A percentile compares a stretch with the other conserved stretches of the same genome.
phyloP scores from a whole-genome alignment of 2,113 vertebrate species.

The Callipepla californica region DNA sequence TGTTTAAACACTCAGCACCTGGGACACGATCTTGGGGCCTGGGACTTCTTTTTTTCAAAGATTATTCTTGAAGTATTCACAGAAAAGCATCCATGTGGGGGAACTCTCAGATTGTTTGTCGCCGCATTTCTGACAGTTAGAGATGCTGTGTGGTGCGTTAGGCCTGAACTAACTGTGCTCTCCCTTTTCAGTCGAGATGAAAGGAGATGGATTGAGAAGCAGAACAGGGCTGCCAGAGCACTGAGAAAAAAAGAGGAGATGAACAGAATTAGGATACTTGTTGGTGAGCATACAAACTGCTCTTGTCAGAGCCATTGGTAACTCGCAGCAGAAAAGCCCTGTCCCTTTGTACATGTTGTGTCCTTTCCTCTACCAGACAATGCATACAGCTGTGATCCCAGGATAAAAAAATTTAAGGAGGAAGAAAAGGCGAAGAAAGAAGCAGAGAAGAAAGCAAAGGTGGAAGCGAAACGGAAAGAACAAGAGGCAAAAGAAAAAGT shows the following conservation, averaged over 20 bases:
- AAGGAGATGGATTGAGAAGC: conserved; percentile 98
- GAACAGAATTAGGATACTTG: conserved; percentile 94
- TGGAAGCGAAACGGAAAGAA: conserved; percentile 93
- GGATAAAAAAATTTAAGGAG: conserved; percentile 98
- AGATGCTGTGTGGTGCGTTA: background rate
- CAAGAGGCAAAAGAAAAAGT: conserved; percentile 96
- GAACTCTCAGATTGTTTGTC: background rate
- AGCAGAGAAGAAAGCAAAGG: conserved; percentile 97
- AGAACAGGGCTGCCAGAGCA: conserved; percentile 93
- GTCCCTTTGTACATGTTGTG: background rate
- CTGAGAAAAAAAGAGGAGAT: conserved; percentile 98
- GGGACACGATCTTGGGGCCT: background rate
- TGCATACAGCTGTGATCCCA: conserved; percentile 94
- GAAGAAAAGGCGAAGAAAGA: conserved; percentile 98
- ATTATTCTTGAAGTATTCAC: background rate
- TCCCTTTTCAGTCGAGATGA: conserved; percentile 90
- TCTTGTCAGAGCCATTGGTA: background rate
- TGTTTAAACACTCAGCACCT: background rate
- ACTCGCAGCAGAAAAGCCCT: background rate
- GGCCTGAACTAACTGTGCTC: background rate
- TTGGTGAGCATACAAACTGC: conserved; percentile 75
- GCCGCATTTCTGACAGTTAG: background rate
- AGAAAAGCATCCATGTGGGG: background rate
- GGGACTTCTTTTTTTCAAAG: background rate
- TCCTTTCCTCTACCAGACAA: conserved; percentile 83